Percentiles rank a stretch among this genome's conserved stretches.
These are phyloP conservation scores for Ooceraea biroi DNA, from an alignment of 1,140 invertebrate genomes.

Conservation along the genomic window DNA sequence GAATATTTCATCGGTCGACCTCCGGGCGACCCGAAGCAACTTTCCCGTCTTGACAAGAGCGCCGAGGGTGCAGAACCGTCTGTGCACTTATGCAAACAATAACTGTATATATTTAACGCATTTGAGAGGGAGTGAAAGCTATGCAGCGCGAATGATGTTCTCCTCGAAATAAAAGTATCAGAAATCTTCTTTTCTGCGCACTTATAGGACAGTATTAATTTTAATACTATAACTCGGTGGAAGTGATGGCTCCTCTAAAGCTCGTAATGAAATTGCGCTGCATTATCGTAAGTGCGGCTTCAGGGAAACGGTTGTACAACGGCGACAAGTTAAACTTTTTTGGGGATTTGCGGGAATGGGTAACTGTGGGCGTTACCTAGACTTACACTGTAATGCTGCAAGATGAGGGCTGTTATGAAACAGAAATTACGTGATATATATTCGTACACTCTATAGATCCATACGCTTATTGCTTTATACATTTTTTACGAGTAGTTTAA, in stretches of 20 bases:
- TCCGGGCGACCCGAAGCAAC: constrained; percentile 12
- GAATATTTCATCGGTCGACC: constrained; percentile 54
- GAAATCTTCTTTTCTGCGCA: not conserved
- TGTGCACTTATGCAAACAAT: not conserved
- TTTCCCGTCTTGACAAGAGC: constrained; percentile 44
- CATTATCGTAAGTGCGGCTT: constrained; percentile 61
- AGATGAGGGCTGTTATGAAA: not conserved
- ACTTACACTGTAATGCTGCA: constrained; percentile 8
- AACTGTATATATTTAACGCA: constrained; percentile 2
- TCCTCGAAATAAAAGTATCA: not conserved
- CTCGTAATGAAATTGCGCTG: constrained; percentile 51
- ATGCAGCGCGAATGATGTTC: not conserved
- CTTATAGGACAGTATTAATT: not conserved
- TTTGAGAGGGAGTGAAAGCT: not conserved
- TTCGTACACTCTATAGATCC: not conserved
- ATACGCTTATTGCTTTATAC: not conserved
- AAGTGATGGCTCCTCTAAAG: constrained; percentile 17
- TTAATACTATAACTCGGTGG: constrained; percentile 28
- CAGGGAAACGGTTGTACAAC: constrained; percentile 35
- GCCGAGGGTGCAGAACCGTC: not conserved
- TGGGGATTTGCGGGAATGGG: constrained; percentile 26
- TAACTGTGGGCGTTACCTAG: not conserved
- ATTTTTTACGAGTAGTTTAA: too few relatives aligned
- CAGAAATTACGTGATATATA: not conserved
- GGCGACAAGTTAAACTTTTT: constrained; percentile 60